These are phyloP conservation scores for Alauda arvensis DNA, from an alignment of 2,797 vertebrate species.

Conservation along the genomic window DNA sequence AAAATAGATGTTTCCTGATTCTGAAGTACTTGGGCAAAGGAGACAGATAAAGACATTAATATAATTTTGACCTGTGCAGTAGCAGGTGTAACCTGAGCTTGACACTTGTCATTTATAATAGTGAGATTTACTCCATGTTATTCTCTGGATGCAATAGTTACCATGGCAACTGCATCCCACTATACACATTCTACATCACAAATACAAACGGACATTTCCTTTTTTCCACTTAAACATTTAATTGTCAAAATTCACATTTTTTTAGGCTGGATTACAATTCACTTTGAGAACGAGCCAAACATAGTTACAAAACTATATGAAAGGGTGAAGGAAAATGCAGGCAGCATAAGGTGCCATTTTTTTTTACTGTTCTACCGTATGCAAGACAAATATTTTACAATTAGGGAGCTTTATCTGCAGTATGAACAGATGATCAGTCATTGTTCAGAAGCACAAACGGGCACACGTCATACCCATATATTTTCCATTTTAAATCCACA, in stretches of 20 bases:
- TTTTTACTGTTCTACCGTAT: background rate
- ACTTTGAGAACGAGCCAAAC: background rate
- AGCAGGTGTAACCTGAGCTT: conserved; percentile 44
- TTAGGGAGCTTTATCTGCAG: conserved; percentile 41
- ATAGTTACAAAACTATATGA: background rate
- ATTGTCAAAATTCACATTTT: conserved; percentile 1
- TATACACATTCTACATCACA: conserved; percentile 47
- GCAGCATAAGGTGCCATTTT: background rate
- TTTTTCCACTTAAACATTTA: conserved; percentile 17
- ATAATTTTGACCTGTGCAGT: conserved; percentile 52
- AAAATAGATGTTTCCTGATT: background rate
- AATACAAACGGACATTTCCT: conserved; percentile 15
- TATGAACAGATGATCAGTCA: conserved; percentile 50
- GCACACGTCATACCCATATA: background rate
- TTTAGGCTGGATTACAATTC: background rate
- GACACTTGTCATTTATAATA: conserved; percentile 62
- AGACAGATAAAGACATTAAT: conserved; percentile 58
- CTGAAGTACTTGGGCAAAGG: conserved; percentile 31
- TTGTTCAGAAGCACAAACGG: conserved; percentile 33
- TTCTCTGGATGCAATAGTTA: conserved; percentile 56
- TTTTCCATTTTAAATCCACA: conserved; percentile 34
- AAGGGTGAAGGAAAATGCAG: background rate
- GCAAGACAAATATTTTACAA: conserved; percentile 49
- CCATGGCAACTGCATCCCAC: conserved; percentile 60
- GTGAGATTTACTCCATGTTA: conserved; percentile 43